Percentiles rank a stretch among this genome's conserved stretches.
Evolutionary conservation across 2,888 invertebrate species (phyloP).

Genomic region (Cheilosia vulpina): DNA sequence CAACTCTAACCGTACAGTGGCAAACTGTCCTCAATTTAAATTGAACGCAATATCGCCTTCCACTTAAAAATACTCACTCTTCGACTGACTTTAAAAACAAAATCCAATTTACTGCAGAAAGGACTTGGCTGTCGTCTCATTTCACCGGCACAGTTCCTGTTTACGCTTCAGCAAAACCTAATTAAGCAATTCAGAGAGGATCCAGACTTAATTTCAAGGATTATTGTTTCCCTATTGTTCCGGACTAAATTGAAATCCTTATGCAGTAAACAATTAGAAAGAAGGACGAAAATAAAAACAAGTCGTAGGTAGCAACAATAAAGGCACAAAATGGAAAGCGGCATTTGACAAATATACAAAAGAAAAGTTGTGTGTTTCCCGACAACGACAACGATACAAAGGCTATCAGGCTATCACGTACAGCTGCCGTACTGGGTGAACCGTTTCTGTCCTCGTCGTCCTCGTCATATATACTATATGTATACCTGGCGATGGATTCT

Average conservation of each 20-base stretch:
- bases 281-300: conserved; percentile 39
- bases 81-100: conserved; percentile 20
- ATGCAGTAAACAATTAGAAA: conserved; percentile 73
- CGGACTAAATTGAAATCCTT: conserved; percentile 72
- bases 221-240: conserved; percentile 72
- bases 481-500: conserved; percentile 22
- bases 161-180: conserved; percentile 71
- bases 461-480: not conserved
- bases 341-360: conserved; percentile 66
- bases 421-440: conserved; percentile 23
- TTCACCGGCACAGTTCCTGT: conserved; percentile 48
- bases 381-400: conserved; percentile 41
- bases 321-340: conserved; percentile 64
- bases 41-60: conserved; percentile 28
- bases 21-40: conserved; percentile 14
- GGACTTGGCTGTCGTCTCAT: conserved; percentile 40
- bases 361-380: conserved; percentile 45
- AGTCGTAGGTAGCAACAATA: conserved; percentile 30
- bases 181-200: conserved; percentile 72
- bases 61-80: conserved; percentile 7
- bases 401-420: conserved; percentile 30
- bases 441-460: conserved; percentile 11
- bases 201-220: conserved; percentile 71
- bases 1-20: not conserved
- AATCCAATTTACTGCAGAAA: conserved; percentile 42